phyloP scores from a whole-genome alignment of 2,113 vertebrate species.

The Mormoops blainvillei region DNA sequence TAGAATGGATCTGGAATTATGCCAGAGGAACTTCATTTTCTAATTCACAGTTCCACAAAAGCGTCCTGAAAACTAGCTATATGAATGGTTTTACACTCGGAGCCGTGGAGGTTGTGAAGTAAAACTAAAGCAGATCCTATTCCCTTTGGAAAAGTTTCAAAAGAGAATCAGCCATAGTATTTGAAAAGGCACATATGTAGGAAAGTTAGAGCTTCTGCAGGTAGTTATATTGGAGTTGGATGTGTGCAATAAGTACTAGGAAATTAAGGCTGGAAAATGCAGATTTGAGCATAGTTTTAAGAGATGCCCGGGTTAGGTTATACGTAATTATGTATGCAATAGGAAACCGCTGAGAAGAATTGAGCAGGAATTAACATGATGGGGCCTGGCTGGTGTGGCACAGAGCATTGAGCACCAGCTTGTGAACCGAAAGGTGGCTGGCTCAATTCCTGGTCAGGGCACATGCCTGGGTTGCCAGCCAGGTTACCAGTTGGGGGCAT shows the following conservation, averaged over 20 bases:
- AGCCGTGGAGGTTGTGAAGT: not conserved
- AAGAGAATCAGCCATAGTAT: not conserved
- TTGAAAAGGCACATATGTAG: not conserved
- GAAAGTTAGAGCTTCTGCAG: not conserved
- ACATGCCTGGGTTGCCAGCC: too few species aligned
- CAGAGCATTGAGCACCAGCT: too few species aligned
- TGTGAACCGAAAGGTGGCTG: too few species aligned
- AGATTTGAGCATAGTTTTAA: not conserved
- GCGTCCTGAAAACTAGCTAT: not conserved
- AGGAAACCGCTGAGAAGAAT: not conserved
- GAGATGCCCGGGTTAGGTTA: not conserved
- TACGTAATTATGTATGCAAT: not conserved
- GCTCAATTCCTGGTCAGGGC: too few species aligned
- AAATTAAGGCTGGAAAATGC: slow-evolving; percentile 6
- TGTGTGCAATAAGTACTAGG: not conserved
- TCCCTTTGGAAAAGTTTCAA: not conserved
- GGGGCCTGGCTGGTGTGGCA: too few species aligned
- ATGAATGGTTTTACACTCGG: not conserved
- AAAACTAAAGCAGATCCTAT: not conserved
- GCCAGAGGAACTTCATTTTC: not conserved
- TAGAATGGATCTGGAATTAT: not conserved
- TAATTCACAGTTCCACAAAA: not conserved
- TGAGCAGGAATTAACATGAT: not conserved
- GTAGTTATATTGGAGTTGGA: not conserved
- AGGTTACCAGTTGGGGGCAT: too few species aligned